These are phyloP conservation scores for Orbicella faveolata DNA, from an alignment of 64 coral and sea anemone genomes.

Conservation along the genomic window DNA sequence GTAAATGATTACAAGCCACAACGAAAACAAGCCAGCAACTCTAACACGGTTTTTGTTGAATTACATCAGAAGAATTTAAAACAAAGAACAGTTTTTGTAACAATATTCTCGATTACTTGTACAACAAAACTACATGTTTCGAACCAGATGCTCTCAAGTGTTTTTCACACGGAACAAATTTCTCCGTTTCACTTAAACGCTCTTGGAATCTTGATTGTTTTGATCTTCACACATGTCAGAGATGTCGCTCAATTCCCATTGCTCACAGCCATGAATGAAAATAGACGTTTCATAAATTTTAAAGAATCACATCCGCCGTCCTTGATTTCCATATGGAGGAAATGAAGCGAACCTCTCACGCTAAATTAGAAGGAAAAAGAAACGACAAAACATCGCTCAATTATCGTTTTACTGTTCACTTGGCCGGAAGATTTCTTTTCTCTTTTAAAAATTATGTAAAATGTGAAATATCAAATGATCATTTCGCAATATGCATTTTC, in stretches of 20 bases:
- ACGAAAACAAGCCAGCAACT: background rate
- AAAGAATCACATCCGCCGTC: conserved; percentile 10
- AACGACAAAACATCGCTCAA: background rate
- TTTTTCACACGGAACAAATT: background rate
- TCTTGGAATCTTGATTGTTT: background rate
- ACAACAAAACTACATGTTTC: background rate
- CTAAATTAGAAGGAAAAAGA: conserved; percentile 3
- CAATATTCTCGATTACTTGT: background rate
- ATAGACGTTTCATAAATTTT: background rate
- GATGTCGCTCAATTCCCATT: background rate
- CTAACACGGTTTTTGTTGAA: background rate
- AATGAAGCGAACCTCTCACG: background rate
- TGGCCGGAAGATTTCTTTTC: background rate
- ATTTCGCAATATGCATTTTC: too few species aligned
- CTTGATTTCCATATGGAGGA: conserved; percentile 7
- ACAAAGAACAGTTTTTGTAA: background rate
- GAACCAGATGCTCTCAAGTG: background rate
- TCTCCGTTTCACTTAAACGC: background rate
- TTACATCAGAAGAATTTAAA: background rate
- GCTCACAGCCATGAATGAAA: background rate
- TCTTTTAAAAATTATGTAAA: background rate
- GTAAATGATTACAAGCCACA: background rate
- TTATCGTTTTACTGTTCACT: background rate
- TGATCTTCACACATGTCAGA: background rate
- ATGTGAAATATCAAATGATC: background rate